Evolutionary conservation across 2,113 vertebrate genomes (phyloP), one percentile per base, ranked within the genome.

Genomic region (Macrotis lagotis): DNA sequence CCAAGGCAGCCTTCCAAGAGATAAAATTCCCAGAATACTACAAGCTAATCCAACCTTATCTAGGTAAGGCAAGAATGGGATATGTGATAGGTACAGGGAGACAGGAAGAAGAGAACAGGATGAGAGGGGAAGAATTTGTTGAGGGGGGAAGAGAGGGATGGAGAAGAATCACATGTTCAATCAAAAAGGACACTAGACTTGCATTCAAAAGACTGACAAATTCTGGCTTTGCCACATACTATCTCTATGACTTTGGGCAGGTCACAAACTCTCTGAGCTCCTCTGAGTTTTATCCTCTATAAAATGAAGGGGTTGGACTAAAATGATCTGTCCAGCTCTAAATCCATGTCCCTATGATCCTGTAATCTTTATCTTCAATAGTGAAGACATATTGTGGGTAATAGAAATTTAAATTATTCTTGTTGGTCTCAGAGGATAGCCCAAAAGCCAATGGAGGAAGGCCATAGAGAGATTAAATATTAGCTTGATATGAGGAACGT

Each of bases 51-150:
- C 26, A 66, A 50, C 47, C 98, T 0, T 99, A 98, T 91, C 90
- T 99, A 3, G 97, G 99, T 99, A 97, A 93, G 98, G 93, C 51
- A 1, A 25, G 51, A 49, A 37, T 37, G 8, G 44, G 22, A 6
- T 12, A 5, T 9, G 37, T 1, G 31, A 1, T 4, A 10, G 9
- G 55, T 24, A 0, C 0, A 24, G 91, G 28, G 24, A 53, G 12
- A 66, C 16, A 66, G 59, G 31, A 74, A n/a, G 5, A n/a, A 74
- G 66, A 44, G 16, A 74, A 8, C 8, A 22, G n/a, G 37, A 10
- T n/a, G 66, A 74, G 14, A 44, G 1, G 37, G 37, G 5, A 44
- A 44, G 37, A n/a, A 74, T 74, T 22, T 74, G 66, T 74, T 74
- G 66, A 31, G 14, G 37, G 37, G 14, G 37, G 14, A 5, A 24